Evolutionary conservation across 1,140 invertebrate species (phyloP), one percentile per base, ranked within the genome.

Genomic region (Frieseomelitta varia): DNA sequence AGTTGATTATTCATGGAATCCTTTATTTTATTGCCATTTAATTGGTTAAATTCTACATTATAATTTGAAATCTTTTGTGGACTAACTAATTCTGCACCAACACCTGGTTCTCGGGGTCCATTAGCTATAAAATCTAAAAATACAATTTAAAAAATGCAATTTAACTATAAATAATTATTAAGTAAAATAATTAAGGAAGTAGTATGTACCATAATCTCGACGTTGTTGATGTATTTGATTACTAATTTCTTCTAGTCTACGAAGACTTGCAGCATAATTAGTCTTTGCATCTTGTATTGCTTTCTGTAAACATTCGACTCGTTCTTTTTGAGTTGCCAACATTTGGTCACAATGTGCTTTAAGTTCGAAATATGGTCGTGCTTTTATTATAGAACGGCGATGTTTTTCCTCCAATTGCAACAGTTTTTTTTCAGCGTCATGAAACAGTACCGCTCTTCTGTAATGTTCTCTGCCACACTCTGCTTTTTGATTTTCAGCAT

Each of bases 351-450:
- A 98, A 11, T 97, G 96, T 65, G 97, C 96, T 93, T 98, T 98
- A 94, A 98, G 97, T 92, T 99, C 98, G 93, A 99, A 99, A 93
- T 99, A 99, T 2, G 98, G 98, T 77, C 98, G 97, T 88, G 97
- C 97, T 94, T 97, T 98, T n/a, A 96, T 95, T 53, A 98, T 98
- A 88, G 97, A 97, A 75, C 96, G 96, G 88, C 96, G 97, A 67
- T 98, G 95, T 86, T 97, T 97, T 89, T 97, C 97, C 92, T 98
- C 97, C 47, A 98, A 92, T 82, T 96, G 95, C 82, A 97, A 96
- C 76, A 97, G 96, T 93, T 97, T 97, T 93, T 97, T 96, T 93
- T 98, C 97, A 65, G 97, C 97, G 67, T 96, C 95, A 78, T 97
- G 97, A 90, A 97, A 98, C 0, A 97, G 94, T 17, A 96, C 96